A percentile compares a stretch with the other conserved stretches of the same genome.
phyloP scores from a whole-genome alignment of 2,888 invertebrate species.

The Hartigia nigra region DNA sequence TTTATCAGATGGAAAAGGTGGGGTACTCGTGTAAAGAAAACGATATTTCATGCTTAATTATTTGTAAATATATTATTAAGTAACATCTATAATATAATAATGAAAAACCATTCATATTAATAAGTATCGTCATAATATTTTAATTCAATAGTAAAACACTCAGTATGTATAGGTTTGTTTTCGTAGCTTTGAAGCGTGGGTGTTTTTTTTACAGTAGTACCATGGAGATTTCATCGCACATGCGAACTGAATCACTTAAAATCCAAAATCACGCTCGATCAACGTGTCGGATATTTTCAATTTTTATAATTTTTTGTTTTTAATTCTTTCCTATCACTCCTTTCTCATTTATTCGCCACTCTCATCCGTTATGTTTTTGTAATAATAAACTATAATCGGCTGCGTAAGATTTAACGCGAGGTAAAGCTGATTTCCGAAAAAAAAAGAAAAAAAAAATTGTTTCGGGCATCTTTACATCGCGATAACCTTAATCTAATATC shows the following conservation, averaged over 20 bases:
- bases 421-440: conserved; percentile 35
- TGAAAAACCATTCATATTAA: conserved; percentile 61
- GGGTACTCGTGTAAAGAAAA: conserved; percentile 35
- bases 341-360: not conserved
- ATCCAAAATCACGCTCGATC: not conserved
- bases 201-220: conserved; percentile 16
- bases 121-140: conserved; percentile 57
- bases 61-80: conserved; percentile 63
- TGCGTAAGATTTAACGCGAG: conserved; percentile 12
- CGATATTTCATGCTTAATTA: conserved; percentile 49
- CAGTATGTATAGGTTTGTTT: conserved; percentile 53
- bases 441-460: conserved; percentile 46
- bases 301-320: not conserved
- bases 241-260: not conserved
- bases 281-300: not conserved
- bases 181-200: conserved; percentile 46
- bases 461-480: conserved; percentile 29
- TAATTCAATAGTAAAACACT: conserved; percentile 57
- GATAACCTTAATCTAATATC: conserved; percentile 41
- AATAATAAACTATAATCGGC: not conserved
- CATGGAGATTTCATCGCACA: not conserved
- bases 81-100: conserved; percentile 63
- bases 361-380: not conserved
- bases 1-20: not conserved
- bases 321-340: not conserved